Evolutionary conservation across 2,888 invertebrate genomes (phyloP).

Genomic region (Imbricaverruca yamaguchii): DNA sequence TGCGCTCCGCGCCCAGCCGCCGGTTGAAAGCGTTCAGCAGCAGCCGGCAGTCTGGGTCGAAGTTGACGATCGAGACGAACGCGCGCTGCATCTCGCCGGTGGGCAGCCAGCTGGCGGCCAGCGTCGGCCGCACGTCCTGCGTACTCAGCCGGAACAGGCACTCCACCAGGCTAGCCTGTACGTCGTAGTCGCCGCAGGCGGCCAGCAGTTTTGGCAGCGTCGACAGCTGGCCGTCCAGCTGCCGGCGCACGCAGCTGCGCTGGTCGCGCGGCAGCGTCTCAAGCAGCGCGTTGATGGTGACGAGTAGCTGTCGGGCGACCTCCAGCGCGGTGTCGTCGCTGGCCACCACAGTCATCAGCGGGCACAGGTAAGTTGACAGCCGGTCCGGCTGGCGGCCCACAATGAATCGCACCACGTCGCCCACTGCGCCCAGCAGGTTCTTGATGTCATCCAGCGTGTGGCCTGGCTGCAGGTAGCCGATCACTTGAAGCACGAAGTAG

Average conservation of each 20-base stretch:
- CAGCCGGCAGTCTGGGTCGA: conserved; percentile 32
- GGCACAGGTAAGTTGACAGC: conserved; percentile 37
- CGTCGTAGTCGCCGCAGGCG: conserved; percentile 32
- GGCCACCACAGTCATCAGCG: neutral
- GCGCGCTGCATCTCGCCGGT: conserved; percentile 6
- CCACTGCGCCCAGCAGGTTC: conserved; percentile 43
- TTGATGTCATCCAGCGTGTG: conserved; percentile 43
- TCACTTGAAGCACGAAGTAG: conserved; percentile 39
- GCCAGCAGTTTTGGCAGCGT: conserved; percentile 26
- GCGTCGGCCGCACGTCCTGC: conserved; percentile 24
- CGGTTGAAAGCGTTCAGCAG: conserved; percentile 31
- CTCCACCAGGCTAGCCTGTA: conserved; percentile 31
- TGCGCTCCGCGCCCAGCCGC: conserved; percentile 24
- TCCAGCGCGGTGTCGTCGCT: conserved; percentile 13
- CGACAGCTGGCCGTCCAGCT: conserved; percentile 31
- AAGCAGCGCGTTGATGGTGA: conserved; percentile 47
- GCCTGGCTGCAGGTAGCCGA: conserved; percentile 31
- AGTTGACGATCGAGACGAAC: conserved; percentile 30
- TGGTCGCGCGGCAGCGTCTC: conserved; percentile 41
- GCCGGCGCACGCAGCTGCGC: conserved; percentile 40
- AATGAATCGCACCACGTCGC: conserved; percentile 38
- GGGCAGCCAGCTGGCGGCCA: conserved; percentile 31
- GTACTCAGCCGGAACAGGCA: conserved; percentile 28
- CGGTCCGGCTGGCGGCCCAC: conserved; percentile 30
- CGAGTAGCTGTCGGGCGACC: conserved; percentile 37